A percentile compares a stretch with the other conserved stretches of the same genome.
Evolutionary conservation across 35 echinoderm and acorn worm genomes (phyloP).

Genomic region (Eucidaris tribuloides): DNA sequence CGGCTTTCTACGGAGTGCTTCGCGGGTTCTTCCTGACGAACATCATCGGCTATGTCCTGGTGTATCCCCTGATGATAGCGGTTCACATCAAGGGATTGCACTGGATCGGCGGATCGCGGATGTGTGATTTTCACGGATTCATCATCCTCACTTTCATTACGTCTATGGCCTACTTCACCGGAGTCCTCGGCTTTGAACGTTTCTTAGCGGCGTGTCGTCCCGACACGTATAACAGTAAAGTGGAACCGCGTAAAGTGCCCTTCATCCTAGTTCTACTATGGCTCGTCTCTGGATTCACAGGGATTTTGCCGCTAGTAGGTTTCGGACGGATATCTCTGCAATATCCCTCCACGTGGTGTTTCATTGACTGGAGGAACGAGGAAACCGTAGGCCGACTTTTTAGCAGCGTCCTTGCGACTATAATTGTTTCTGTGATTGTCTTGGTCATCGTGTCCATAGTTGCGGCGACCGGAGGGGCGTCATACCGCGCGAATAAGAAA

Average conservation of each 20-base stretch:
- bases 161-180: slow-evolving; percentile 60
- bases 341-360: slow-evolving; percentile 95
- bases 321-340: slow-evolving; percentile 73
- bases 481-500: background rate
- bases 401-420: slow-evolving; percentile 74
- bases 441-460: slow-evolving; percentile 28
- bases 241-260: slow-evolving; percentile 85
- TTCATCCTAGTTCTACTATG: slow-evolving; percentile 83
- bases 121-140: slow-evolving; percentile 89
- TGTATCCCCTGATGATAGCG: slow-evolving; percentile 79
- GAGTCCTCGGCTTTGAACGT: slow-evolving; percentile 78
- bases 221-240: slow-evolving; percentile 55
- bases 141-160: slow-evolving; percentile 65
- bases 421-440: slow-evolving; percentile 54
- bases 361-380: slow-evolving; percentile 83
- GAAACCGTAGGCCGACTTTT: slow-evolving; percentile 81
- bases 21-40: slow-evolving; percentile 73
- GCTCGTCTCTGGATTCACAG: slow-evolving; percentile 75
- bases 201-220: slow-evolving; percentile 80
- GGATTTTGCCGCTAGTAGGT: slow-evolving; percentile 78
- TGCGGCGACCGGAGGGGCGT: background rate
- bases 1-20: slow-evolving; percentile 76
- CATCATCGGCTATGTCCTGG: slow-evolving; percentile 65
- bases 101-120: slow-evolving; percentile 61
- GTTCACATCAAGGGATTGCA: slow-evolving; percentile 60